Evolutionary conservation across 2,797 vertebrate species (phyloP), one percentile per base, ranked within the genome.

Genomic region (Myoxocephalus aenaeus): DNA sequence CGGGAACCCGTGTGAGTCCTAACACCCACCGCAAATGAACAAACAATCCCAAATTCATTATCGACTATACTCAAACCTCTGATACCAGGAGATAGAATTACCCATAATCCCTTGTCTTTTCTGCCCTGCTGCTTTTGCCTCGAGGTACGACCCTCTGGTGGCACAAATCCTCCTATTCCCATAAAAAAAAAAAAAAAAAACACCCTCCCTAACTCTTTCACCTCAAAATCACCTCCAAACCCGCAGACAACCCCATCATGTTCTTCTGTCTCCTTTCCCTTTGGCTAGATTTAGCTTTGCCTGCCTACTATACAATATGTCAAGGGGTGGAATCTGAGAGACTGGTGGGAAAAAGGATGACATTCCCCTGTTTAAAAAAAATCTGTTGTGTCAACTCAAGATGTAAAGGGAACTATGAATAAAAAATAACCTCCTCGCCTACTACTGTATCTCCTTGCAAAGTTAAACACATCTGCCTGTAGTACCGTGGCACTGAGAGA

Each of bases 91-190:
- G 76, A 84, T 65, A 70, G 80, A 84, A 91, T 91, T 91, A 92
- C 86, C 79, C 87, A 91, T 77, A 90, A 87, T 87, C 88, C 83
- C 80, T 77, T 84, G 82, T 51, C 40, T 83, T 85, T 88, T 80
- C 80, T 83, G 80, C 84, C 82, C 83, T 63, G 75, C 78, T 90
- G 88, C 66, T 76, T 79, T 78, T 77, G 83, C 84, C 87, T 85
- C 48, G 65, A 87, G 85, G 81, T 83, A 53, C 57, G 78, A 83
- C 65, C 80, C 82, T 90, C 85, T 82, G 65, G 80, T 89, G 76
- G 79, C 78, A 84, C 72, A 81, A 81, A 84, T 76, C 70, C 76
- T 77, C 22, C 69, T 15, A 53, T 51, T 74, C 40, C 48, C 54
- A 25, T 25, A 2, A 42, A 77, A 63, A 61, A n/a, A 65, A 76